These are phyloP conservation scores for Ochlodes sylvanus DNA, from an alignment of 2,888 invertebrate species.

Conservation along the genomic window DNA sequence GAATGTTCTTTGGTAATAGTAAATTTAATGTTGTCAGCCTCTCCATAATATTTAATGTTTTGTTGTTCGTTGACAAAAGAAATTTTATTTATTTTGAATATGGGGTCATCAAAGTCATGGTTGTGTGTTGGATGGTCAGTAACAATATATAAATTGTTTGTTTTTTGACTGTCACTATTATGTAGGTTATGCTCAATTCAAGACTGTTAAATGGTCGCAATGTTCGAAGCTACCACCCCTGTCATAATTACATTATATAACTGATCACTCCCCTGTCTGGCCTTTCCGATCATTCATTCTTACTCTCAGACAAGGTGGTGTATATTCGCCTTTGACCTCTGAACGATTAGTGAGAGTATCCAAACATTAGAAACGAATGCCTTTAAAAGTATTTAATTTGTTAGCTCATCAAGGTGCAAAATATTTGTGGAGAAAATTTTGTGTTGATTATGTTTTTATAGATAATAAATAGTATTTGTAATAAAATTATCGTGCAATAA, in stretches of 20 bases:
- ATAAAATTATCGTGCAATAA: conserved; percentile 14
- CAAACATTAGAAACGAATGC: conserved; percentile 21
- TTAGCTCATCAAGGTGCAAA: conserved; percentile 12
- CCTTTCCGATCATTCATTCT: conserved; percentile 17
- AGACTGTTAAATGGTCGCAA: background rate
- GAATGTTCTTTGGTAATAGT: background rate
- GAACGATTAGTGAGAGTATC: conserved; percentile 24
- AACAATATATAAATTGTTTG: too few relatives aligned
- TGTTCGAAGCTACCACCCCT: background rate
- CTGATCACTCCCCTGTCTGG: background rate
- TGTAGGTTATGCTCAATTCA: too few relatives aligned
- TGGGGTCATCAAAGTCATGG: too few relatives aligned
- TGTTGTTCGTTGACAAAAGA: background rate
- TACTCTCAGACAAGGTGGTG: background rate
- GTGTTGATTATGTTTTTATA: conserved; percentile 1
- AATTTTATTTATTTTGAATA: too few relatives aligned
- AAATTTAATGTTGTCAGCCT: too few relatives aligned
- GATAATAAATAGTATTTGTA: conserved; percentile 1
- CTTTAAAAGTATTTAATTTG: conserved; percentile 22
- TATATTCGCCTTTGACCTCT: background rate
- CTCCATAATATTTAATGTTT: too few relatives aligned
- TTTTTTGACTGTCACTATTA: too few relatives aligned
- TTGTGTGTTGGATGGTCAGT: too few relatives aligned
- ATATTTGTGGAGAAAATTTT: conserved; percentile 3
- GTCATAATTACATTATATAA: background rate